Conservation (phyloP, 2,113 vertebrate species). For the Sander vitreus region DNA sequence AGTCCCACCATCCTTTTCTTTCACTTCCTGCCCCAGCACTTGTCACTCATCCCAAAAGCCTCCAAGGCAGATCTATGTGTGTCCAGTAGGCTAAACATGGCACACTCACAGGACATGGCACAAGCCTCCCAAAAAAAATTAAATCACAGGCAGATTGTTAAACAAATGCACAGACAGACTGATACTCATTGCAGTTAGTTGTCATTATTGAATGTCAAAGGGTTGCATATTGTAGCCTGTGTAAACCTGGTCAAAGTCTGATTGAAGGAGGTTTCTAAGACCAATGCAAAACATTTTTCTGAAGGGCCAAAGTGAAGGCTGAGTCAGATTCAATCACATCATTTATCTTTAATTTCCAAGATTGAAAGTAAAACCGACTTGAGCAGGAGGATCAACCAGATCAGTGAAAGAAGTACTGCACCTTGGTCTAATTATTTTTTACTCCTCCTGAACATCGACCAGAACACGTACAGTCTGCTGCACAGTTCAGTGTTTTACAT, state of each 20-base stretch:
- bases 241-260: background rate
- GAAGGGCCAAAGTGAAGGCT: background rate
- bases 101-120: background rate
- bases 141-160: background rate
- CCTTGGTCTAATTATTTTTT: no score
- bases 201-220: background rate
- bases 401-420: background rate
- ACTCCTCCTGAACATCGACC: no score
- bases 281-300: background rate
- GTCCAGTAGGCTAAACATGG: background rate
- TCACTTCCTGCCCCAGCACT: background rate
- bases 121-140: background rate
- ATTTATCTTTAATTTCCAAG: background rate
- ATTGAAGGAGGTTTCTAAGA: background rate
- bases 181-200: background rate
- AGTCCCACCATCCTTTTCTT: background rate
- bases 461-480: no score
- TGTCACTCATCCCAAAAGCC: background rate
- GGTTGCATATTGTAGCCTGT: background rate
- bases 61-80: background rate
- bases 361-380: background rate
- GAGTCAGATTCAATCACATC: background rate
- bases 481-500: background rate
- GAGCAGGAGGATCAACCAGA: background rate
- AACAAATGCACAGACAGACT: background rate